Percentiles rank a stretch among this genome's conserved stretches.
phyloP scores from a whole-genome alignment of 2,113 vertebrate genomes.

The Ceuthmochares aereus region DNA sequence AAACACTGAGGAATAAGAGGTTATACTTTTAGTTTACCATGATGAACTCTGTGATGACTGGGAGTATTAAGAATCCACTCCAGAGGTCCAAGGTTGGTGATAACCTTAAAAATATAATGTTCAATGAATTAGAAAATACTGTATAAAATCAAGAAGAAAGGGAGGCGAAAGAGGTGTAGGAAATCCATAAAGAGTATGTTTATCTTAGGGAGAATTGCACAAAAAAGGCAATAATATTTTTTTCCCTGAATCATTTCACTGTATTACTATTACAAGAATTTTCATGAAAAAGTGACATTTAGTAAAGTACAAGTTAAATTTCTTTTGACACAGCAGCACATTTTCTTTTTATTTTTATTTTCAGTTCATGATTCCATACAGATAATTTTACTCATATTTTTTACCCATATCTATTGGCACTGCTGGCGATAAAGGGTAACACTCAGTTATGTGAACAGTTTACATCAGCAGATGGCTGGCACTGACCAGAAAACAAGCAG shows the following conservation, averaged over 20 bases:
- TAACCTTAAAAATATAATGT: slow-evolving; percentile 75
- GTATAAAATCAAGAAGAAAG: neutral
- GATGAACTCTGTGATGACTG: slow-evolving; percentile 93
- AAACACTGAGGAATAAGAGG: neutral
- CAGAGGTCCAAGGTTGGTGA: slow-evolving; percentile 86
- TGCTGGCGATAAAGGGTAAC: neutral
- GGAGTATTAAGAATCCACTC: slow-evolving; percentile 93
- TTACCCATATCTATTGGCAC: neutral
- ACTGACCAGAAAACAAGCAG: neutral
- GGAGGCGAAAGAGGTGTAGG: neutral
- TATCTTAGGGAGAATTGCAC: neutral
- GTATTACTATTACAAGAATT: neutral
- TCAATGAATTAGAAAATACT: neutral
- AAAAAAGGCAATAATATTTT: neutral
- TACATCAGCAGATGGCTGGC: neutral
- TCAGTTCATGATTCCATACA: neutral
- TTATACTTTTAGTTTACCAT: slow-evolving; percentile 77
- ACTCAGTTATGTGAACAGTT: neutral
- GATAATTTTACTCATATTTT: neutral
- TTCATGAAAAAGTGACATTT: neutral
- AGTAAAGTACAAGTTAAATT: neutral
- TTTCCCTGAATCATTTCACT: neutral
- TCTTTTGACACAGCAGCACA: neutral
- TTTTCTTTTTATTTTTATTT: neutral
- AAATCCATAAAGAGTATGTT: neutral